Conservation (phyloP, 2,113 vertebrate species). For the Papio anubis region DNA sequence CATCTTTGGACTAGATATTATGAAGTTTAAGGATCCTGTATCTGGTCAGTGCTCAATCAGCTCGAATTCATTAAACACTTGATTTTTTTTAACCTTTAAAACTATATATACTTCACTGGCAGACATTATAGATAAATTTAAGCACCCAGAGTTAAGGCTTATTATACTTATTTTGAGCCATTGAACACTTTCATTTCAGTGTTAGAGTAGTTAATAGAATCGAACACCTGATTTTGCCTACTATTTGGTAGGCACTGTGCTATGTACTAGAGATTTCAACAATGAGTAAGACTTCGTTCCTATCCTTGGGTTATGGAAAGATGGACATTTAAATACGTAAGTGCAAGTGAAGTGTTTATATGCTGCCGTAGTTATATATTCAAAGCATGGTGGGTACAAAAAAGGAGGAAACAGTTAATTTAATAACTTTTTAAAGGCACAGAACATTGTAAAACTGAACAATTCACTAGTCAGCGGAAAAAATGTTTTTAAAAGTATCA, state of each 20-base stretch:
- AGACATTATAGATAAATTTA: not conserved
- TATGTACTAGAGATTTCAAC: not conserved
- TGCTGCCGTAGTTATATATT: not conserved
- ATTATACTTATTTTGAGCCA: not conserved
- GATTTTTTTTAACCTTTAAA: slow-evolving; percentile 1
- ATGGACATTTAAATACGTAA: not conserved
- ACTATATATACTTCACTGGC: not conserved
- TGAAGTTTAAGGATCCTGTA: not conserved
- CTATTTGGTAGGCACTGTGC: not conserved
- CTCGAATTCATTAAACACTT: slow-evolving; percentile 9
- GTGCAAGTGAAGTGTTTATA: not conserved
- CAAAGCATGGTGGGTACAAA: not conserved
- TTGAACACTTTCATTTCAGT: not conserved
- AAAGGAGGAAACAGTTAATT: not conserved
- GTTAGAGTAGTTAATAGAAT: not conserved
- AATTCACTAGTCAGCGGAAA: not conserved
- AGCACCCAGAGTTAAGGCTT: not conserved
- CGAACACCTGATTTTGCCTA: not conserved
- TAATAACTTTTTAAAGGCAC: not conserved
- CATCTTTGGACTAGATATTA: slow-evolving; percentile 5
- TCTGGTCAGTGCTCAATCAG: not conserved
- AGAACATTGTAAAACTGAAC: not conserved
- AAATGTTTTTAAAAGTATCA: slow-evolving; percentile 7
- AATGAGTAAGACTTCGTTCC: not conserved
- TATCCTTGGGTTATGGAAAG: not conserved